Conservation (phyloP, 2,113 vertebrate genomes). For the Engystomops pustulosus region DNA sequence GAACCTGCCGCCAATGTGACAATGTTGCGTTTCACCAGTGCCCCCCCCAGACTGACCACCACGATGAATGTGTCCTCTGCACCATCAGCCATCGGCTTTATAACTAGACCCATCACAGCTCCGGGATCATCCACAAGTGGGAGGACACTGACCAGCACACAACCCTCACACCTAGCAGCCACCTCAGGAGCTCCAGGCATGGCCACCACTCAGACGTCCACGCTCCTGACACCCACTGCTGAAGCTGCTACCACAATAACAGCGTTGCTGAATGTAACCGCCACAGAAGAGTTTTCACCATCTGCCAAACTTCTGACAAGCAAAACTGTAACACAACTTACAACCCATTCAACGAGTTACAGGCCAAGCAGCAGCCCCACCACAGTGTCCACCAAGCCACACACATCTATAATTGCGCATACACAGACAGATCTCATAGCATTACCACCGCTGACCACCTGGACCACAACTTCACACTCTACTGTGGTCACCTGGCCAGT, state of each 20-base stretch:
- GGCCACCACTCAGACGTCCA: constrained; percentile 24
- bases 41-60: neutral
- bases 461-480: constrained; percentile 45
- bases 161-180: constrained; percentile 63
- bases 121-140: constrained; percentile 32
- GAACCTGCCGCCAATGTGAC: constrained; percentile 68
- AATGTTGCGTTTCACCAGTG: neutral
- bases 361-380: neutral
- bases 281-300: constrained; percentile 53
- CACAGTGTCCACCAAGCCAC: fast-evolving
- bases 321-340: constrained; percentile 12
- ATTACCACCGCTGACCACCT: constrained; percentile 12
- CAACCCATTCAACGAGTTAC: neutral
- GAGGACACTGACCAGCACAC: constrained; percentile 60
- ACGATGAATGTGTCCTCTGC: constrained; percentile 16
- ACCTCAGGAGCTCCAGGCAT: constrained; percentile 51
- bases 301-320: constrained; percentile 57
- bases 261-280: constrained; percentile 50
- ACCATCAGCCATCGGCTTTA: neutral
- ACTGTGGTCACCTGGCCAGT: neutral
- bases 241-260: constrained; percentile 4
- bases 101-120: too few relatives aligned
- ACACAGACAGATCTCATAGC: constrained; percentile 40
- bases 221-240: constrained; percentile 51
- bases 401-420: neutral